Evolutionary conservation across 2,797 vertebrate genomes (phyloP).

Genomic region (Nannoperca obscura): DNA sequence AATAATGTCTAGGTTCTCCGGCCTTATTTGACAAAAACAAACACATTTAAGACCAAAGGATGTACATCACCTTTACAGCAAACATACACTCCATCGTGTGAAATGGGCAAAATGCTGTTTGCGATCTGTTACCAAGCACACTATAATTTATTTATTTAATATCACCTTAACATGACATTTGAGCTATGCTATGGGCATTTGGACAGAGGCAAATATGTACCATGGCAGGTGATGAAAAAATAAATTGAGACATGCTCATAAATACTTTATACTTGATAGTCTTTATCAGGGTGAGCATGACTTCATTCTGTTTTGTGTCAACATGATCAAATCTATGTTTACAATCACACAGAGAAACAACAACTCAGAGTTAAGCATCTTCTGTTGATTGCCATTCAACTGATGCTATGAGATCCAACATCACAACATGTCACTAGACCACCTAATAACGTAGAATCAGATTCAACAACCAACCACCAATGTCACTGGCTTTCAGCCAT

Average conservation of each 20-base stretch:
- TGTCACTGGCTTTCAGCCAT: background rate
- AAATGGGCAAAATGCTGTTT: background rate
- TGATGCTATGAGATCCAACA: conserved; percentile 13
- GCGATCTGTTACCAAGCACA: background rate
- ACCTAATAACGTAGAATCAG: conserved; percentile 1
- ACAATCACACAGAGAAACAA: background rate
- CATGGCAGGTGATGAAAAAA: background rate
- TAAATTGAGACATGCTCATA: background rate
- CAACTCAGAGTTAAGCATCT: background rate
- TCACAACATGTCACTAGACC: conserved; percentile 20
- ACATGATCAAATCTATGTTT: background rate
- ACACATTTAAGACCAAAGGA: background rate
- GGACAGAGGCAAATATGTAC: background rate
- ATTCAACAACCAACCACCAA: conserved; percentile 5
- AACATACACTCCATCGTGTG: background rate
- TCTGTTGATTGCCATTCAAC: background rate
- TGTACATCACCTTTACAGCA: background rate
- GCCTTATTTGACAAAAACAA: conserved; percentile 18
- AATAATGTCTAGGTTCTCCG: background rate
- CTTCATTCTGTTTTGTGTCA: background rate
- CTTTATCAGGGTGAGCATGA: background rate
- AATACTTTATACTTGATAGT: background rate
- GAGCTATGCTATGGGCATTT: background rate
- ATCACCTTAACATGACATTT: conserved; percentile 18
- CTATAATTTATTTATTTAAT: background rate